Evolutionary conservation across 2,888 invertebrate species (phyloP).

Genomic region (Incurvaria masculella): DNA sequence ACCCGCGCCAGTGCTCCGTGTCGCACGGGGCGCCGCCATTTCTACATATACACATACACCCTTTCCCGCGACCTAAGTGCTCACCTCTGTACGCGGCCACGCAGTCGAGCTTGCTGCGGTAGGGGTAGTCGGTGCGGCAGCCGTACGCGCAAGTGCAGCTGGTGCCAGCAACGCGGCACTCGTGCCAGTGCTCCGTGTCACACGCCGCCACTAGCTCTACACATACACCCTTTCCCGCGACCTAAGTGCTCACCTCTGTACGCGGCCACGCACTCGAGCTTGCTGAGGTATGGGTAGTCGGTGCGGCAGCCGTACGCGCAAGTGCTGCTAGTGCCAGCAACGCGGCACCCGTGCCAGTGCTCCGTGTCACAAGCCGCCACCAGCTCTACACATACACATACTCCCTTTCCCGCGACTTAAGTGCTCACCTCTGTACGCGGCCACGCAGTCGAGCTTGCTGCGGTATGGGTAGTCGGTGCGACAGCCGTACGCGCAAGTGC

Average conservation of each 20-base stretch:
- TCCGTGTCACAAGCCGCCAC: slow-evolving; percentile 52
- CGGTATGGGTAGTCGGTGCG: slow-evolving; percentile 62
- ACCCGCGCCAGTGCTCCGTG: slow-evolving; percentile 58
- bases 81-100: slow-evolving; percentile 63
- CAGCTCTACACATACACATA: too few relatives aligned
- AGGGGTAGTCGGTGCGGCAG: slow-evolving; percentile 64
- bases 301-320: slow-evolving; percentile 66
- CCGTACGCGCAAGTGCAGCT: slow-evolving; percentile 65
- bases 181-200: slow-evolving; percentile 56
- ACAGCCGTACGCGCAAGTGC: slow-evolving; percentile 66
- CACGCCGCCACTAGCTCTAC: too few relatives aligned
- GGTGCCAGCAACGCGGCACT: slow-evolving; percentile 61
- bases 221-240: too few relatives aligned
- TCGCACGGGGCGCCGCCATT: too few relatives aligned
- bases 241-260: slow-evolving; percentile 65
- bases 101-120: slow-evolving; percentile 58
- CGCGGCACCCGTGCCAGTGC: slow-evolving; percentile 62
- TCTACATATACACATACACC: too few relatives aligned
- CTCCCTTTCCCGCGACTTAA: too few relatives aligned
- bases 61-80: too few relatives aligned
- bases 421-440: slow-evolving; percentile 65
- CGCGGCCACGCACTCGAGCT: slow-evolving; percentile 60
- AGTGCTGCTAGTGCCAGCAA: slow-evolving; percentile 56
- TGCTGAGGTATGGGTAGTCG: slow-evolving; percentile 61
- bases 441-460: slow-evolving; percentile 57